Percentiles rank a stretch among this genome's conserved stretches.
These are phyloP conservation scores for Anhinga anhinga DNA, from an alignment of 2,113 vertebrate genomes.

Conservation along the genomic window DNA sequence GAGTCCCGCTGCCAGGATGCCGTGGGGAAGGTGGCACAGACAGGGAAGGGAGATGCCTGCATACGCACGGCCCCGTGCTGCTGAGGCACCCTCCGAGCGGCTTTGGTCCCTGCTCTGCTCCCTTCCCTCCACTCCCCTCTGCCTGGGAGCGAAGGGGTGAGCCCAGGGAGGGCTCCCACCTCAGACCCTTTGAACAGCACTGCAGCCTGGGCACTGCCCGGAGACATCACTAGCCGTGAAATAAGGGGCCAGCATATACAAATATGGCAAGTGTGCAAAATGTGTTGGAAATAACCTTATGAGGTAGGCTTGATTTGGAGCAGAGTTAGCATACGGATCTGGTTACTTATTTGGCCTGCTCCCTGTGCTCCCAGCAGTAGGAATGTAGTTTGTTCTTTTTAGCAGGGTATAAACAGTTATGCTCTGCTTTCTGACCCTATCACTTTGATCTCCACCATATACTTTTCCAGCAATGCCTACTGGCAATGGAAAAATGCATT, in stretches of 20 bases:
- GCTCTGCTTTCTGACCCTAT: slow-evolving; percentile 40
- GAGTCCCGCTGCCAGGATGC: accelerated
- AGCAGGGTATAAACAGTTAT: slow-evolving; percentile 10
- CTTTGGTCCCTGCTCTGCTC: background rate
- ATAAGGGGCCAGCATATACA: background rate
- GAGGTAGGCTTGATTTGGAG: background rate
- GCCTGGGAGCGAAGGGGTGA: background rate
- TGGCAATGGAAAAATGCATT: slow-evolving; percentile 61
- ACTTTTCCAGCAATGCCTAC: slow-evolving; percentile 48
- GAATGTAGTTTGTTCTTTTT: background rate
- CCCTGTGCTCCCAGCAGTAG: background rate
- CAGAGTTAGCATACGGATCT: background rate
- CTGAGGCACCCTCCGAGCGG: background rate
- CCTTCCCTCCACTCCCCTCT: background rate
- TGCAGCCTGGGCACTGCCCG: accelerated
- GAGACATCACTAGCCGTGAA: accelerated
- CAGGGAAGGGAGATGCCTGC: background rate
- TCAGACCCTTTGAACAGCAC: accelerated
- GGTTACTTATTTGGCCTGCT: background rate
- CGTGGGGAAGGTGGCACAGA: background rate
- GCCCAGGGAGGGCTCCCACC: accelerated
- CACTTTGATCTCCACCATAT: slow-evolving; percentile 45
- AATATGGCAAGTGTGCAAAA: background rate
- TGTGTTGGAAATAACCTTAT: background rate
- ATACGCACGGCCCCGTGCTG: too few species aligned